Evolutionary conservation across 2,888 invertebrate genomes (phyloP), one percentile per base, ranked within the genome.

Genomic region (Ophioninae sp.): DNA sequence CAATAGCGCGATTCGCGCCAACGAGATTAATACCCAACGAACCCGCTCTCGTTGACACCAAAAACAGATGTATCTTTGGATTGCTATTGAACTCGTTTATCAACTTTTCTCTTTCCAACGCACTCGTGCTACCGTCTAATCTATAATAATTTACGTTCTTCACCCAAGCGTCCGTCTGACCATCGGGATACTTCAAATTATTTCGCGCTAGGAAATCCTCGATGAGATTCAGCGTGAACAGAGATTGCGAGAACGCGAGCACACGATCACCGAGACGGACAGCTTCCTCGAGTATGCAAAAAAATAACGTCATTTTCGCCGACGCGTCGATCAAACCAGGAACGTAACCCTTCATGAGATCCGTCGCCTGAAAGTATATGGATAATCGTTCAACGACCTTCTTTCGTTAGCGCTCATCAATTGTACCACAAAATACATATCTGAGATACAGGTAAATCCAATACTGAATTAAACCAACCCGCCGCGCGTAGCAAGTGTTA

Each of bases 21-120:
- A 99, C 97, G 85, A 99, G 94, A 94, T 99, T 99, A 86, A 99
- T 99, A 9, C 99, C 99, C 51, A 99, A 94, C 17, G 98, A 99
- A 0, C 99, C 99, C 58, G 99, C 99, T 88, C 98, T 95, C 0
- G 99, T 99, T 0, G 99, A 99, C 61, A 99, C 98, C 78, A 99
- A 94, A 93, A 99, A 99, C 85, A 99, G 93, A 91, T 97, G 96
- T 72, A 98, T 95, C 89, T 96, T 96, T 0, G 96, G 95, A 93
- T 98, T 98, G 0, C 96, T 95, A 91, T 99, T 99, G 93, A 99
- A 99, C 91, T 98, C 97, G 92, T 98, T 98, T 84, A 99, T 99
- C 37, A 99, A 94, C 91, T 98, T 98, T 93, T 99, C 99, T 83
- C 99, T 94, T 91, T 99, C 99, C 84, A 97, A 94, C 0, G 98